Evolutionary conservation across 2,888 invertebrate genomes (phyloP), one percentile per base, ranked within the genome.

Genomic region (Sinopyrophorus schimmeli): DNA sequence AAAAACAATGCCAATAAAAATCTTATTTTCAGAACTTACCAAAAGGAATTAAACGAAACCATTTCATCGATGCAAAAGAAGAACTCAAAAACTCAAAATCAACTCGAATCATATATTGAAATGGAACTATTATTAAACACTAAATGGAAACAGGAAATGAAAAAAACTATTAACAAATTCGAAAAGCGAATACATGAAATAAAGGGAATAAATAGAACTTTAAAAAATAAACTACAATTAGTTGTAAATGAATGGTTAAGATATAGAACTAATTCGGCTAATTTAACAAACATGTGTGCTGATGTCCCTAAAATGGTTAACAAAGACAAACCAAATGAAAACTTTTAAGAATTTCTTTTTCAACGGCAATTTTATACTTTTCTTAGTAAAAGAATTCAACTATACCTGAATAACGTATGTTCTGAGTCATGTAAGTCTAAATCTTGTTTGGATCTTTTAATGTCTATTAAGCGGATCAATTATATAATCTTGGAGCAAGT

Each of bases 71-170:
- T 67, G 12, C 57, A 61, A 37, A 53, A 28, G 11, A 44, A 53
- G 5, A 59, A 64, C 43, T 54, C 50, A 2, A 48, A 58, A 49
- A 51, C 61, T 17, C 58, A 78, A 32, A 82, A 75, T 60, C 81
- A 77, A 70, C 69, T 83, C 15, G 80, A 78, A 60, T 77, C 76
- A 62, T 82, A 79, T 69, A 76, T 80, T 59, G 79, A 77, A 66
- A 76, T 72, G 55, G 84, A 80, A 73, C 81, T 77, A 68, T 77
- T 76, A 63, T 73, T 80, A 34, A 84, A 77, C 65, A 78, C 74
- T 69, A 81, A 68, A 55, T 87, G 86, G 82, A 81, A 80, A 62
- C 74, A 76, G 18, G 80, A 83, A n/a, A 77, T 84, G 16, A 72
- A 82, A 42, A 79, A 80, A 32, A 76, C 87, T 60, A 79, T 82